Base-by-base conservation (phyloP, 2,797 vertebrate species). In the Aselliscus stoliczkanus region DNA sequence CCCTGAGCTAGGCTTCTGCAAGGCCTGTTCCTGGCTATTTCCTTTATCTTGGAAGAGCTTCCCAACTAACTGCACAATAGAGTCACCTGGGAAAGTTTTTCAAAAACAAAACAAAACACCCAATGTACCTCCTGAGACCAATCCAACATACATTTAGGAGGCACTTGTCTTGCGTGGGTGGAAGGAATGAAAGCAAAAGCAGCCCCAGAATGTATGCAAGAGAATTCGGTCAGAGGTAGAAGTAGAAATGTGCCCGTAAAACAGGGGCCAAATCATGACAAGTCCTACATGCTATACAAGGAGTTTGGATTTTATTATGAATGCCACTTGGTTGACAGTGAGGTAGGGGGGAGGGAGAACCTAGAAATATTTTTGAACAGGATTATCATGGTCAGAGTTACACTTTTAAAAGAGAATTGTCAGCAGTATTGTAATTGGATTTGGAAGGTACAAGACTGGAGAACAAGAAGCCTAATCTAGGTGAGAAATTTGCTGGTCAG, bases 81-180 rank as follows among this genome's bases (percentile, higher is more conserved):
- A 87, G 84, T 90, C 81, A 91, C 52, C 77, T 95, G 90, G 65
- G 85, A 86, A 97, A 73, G 73, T 84, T 37, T 83, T 65, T 65
- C 20, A 25, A 52, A 73, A 64, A 65, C 11, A 50, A 76, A 42
- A 86, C 60, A 76, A 70, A 94, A 87, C 58, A 65, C 10, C 8
- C 31, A 47, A 77, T 29, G 42, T 50, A 76, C 13, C 60, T 82
- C 42, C 14, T 18, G 64, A 94, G 76, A 79, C 84, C 84, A 94
- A 87, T 50, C 23, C 29, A 58, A 11, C 17, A 85, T 62, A 67
- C 27, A 84, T 79, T 87, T 67, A 70, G 87, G 82, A 69, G 67
- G n/a, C 73, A 67, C 65, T 52, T 95, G 25, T 92, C 58, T 47
- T 47, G 29, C 65, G 21, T 56, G 29, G 72, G 21, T 50, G 13